Evolutionary conservation across 2,113 vertebrate genomes (phyloP), one percentile per base, ranked within the genome.

Genomic region (Ardeotis arabs): DNA sequence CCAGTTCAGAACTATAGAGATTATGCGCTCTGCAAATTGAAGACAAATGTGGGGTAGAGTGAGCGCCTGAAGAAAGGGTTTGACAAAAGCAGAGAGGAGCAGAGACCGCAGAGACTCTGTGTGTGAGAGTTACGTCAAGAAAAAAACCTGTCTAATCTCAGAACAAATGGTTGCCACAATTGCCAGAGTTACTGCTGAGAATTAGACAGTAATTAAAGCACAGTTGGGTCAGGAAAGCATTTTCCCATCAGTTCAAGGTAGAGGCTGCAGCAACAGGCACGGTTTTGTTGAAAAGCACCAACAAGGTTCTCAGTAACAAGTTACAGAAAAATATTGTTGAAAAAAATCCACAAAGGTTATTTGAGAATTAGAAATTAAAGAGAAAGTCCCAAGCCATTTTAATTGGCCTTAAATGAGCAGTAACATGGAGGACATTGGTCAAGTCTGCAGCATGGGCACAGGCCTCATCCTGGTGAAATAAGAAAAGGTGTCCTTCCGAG

Each of bases 391-490:
- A 64, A 66, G 24, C 12, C 14, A 35, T 20, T 84, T 73, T 63
- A 60, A 45, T 28, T 74, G 41, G 35, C 29, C 49, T 72, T 37
- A 77, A 60, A 58, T 19, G 12, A 91, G 37, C 28, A 84, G 76
- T 27, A 59, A n/a, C n/a, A 12, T 21, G 16, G 33, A 56, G 20
- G 41, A 16, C 45, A n/a, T 3, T 1, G 0, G 9, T 23, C 24
- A 75, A 39, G n/a, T 14, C 29, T 49, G 52, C 47, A 83, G 50
- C 56, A 39, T 10, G 50, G 64, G 35, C 50, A 70, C 60, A 53
- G 24, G 21, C 31, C 27, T 75, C 3, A 3, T 17, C 10, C 55
- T 53, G 44, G 41, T 53, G 8, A 37, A 80, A 76, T 68, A 67
- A 75, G 35, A 39, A 73, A 72, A 49, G 2, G 9, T 39, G 8